Conservation (phyloP, 2,113 vertebrate genomes). For the Aptenodytes patagonicus region DNA sequence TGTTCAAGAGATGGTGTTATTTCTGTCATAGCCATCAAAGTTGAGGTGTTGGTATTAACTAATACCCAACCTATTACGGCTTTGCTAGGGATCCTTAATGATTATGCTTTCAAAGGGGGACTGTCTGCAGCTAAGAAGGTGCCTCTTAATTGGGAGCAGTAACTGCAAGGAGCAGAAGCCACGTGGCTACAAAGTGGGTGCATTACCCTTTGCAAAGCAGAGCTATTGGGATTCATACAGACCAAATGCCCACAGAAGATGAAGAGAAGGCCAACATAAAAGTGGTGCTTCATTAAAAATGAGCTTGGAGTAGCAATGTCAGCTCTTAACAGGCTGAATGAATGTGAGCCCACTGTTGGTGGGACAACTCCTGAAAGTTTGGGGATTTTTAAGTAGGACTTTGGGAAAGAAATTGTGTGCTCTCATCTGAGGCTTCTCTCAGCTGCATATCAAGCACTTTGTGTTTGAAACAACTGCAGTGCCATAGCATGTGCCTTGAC, state of each 20-base stretch:
- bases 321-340: not conserved
- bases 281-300: not conserved
- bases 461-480: not conserved
- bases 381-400: not conserved
- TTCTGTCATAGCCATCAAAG: not conserved
- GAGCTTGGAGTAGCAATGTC: not conserved
- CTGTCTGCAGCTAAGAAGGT: not conserved
- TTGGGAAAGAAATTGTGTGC: not conserved
- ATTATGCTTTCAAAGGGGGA: not conserved
- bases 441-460: not conserved
- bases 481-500: not conserved
- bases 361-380: not conserved
- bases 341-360: fast-evolving
- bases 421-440: not conserved
- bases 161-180: not conserved
- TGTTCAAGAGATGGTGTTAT: not conserved
- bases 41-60: not conserved
- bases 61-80: not conserved
- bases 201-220: not conserved
- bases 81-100: not conserved
- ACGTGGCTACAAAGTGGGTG: not conserved
- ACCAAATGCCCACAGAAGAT: not conserved
- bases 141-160: not conserved
- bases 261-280: not conserved
- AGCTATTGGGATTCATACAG: fast-evolving